Evolutionary conservation across 2,113 vertebrate genomes (phyloP).

Genomic region (Podiceps cristatus): DNA sequence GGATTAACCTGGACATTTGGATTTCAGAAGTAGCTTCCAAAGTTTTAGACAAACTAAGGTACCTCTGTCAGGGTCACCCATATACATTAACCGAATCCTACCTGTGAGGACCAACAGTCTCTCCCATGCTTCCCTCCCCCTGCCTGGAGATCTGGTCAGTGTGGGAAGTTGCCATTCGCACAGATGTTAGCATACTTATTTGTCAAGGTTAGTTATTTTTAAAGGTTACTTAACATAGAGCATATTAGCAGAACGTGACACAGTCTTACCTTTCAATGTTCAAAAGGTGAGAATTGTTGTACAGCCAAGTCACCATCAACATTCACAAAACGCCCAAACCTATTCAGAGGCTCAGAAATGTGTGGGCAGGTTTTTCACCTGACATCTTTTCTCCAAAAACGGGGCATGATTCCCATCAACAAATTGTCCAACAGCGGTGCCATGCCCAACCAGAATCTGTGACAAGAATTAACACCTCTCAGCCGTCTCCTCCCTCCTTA

Average conservation of each 20-base stretch:
- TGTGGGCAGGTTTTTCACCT: background rate
- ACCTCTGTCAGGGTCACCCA: constrained; percentile 59
- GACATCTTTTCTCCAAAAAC: background rate
- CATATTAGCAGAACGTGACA: constrained; percentile 48
- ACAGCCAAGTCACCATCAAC: background rate
- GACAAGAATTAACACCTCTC: background rate
- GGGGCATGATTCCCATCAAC: background rate
- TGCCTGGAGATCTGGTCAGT: constrained; percentile 62
- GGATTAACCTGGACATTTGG: constrained; percentile 23
- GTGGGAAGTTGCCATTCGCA: constrained; percentile 68
- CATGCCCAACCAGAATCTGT: background rate
- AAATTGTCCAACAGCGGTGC: background rate
- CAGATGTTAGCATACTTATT: constrained; percentile 1
- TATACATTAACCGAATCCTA: constrained; percentile 51
- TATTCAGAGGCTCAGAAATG: background rate
- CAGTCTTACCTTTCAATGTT: constrained; percentile 21
- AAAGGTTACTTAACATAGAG: constrained; percentile 55
- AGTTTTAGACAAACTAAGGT: constrained; percentile 56
- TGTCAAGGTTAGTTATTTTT: constrained; percentile 67
- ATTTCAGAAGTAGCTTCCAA: constrained; percentile 68
- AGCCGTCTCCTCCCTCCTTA: background rate
- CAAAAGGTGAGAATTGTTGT: constrained; percentile 49
- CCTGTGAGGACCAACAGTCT: constrained; percentile 39
- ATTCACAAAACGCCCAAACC: background rate
- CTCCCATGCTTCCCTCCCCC: background rate